A percentile compares a stretch with the other conserved stretches of the same genome.
These are phyloP conservation scores for Crioceris asparagi DNA, from an alignment of 2,888 invertebrate genomes.

Conservation along the genomic window DNA sequence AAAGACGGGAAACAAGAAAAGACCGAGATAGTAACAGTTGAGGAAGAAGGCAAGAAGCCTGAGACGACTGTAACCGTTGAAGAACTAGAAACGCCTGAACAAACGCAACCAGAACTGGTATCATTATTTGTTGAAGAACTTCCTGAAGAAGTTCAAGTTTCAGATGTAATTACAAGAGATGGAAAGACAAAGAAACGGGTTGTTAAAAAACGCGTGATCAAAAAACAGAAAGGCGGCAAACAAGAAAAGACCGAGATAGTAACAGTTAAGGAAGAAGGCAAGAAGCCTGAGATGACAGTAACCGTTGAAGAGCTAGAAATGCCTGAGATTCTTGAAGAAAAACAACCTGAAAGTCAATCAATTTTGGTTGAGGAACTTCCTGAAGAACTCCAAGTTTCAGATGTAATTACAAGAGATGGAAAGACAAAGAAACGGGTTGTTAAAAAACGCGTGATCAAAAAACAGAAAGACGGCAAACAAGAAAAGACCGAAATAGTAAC, in stretches of 20 bases:
- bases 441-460: slow-evolving; percentile 34
- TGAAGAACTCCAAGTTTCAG: slow-evolving; percentile 29
- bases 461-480: slow-evolving; percentile 25
- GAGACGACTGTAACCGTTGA: slow-evolving; percentile 22
- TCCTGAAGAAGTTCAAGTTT: slow-evolving; percentile 22
- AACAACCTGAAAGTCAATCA: slow-evolving; percentile 20
- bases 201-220: slow-evolving; percentile 29
- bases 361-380: slow-evolving; percentile 26
- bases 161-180: slow-evolving; percentile 25
- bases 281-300: slow-evolving; percentile 34
- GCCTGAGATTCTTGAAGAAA: slow-evolving; percentile 12
- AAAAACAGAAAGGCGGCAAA: slow-evolving; percentile 26
- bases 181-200: slow-evolving; percentile 25
- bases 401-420: slow-evolving; percentile 21
- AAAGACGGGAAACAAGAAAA: slow-evolving; percentile 26
- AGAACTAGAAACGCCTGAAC: slow-evolving; percentile 17
- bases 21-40: slow-evolving; percentile 30
- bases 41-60: slow-evolving; percentile 31
- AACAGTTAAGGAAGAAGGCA: slow-evolving; percentile 31
- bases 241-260: slow-evolving; percentile 26
- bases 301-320: slow-evolving; percentile 35
- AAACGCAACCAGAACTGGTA: slow-evolving; percentile 14
- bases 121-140: slow-evolving; percentile 11
- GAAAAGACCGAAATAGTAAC: slow-evolving; percentile 27
- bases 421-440: slow-evolving; percentile 25